These are phyloP conservation scores for Heterocephalus glaber DNA, from an alignment of 2,113 vertebrate species.

Conservation along the genomic window DNA sequence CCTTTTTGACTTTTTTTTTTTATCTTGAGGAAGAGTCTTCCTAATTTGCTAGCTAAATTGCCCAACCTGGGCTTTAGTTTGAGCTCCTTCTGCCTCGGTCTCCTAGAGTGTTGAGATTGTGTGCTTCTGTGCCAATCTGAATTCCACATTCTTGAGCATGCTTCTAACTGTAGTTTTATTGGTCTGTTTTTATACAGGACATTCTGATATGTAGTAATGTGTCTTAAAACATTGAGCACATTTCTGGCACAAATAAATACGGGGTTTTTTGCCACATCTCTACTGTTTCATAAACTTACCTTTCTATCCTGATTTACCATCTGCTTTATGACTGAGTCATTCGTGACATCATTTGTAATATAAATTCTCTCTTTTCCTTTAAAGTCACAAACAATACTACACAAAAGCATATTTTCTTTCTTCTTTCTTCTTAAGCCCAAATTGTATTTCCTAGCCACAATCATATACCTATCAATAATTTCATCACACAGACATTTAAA, in stretches of 20 bases:
- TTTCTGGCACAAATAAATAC: neutral
- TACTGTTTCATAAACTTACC: neutral
- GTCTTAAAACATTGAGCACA: neutral
- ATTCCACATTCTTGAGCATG: neutral
- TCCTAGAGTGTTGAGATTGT: neutral
- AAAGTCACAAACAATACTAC: neutral
- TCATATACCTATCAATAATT: neutral
- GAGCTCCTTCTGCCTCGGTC: neutral
- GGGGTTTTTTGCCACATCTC: neutral
- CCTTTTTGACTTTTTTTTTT: neutral
- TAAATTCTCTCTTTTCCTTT: constrained; percentile 42
- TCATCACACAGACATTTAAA: neutral
- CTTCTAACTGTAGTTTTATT: neutral
- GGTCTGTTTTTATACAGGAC: neutral
- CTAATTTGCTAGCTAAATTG: neutral
- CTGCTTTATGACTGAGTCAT: constrained; percentile 9
- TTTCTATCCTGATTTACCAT: constrained; percentile 30
- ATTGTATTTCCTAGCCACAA: neutral
- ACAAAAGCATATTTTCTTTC: neutral
- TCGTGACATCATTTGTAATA: neutral
- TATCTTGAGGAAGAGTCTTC: neutral
- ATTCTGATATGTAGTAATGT: neutral
- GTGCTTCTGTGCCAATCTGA: neutral
- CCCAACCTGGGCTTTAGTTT: neutral
- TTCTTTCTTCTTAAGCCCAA: neutral